Evolutionary conservation across 1,140 invertebrate genomes (phyloP).

Genomic region (Subanguina moxae): DNA sequence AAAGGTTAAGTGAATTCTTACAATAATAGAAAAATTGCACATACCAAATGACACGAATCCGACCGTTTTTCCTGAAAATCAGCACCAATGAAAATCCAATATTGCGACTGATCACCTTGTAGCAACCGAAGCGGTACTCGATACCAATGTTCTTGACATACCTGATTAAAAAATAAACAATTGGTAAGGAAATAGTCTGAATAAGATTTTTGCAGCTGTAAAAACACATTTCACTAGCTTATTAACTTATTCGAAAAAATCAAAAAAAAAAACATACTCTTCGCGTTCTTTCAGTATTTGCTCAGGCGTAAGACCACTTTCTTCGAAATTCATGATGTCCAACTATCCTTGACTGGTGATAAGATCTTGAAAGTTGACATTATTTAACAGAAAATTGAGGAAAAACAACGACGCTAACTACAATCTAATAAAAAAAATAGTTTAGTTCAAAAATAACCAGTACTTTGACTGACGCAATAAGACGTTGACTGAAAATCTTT

Average conservation of each 20-base stretch:
- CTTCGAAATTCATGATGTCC: not conserved
- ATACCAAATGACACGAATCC: not conserved
- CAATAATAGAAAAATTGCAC: not conserved
- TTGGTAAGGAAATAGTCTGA: too few species aligned
- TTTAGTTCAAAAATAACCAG: not conserved
- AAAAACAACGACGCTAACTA: not conserved
- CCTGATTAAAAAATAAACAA: too few species aligned
- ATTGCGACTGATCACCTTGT: not conserved
- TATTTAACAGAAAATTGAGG: not conserved
- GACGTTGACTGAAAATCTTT: not conserved
- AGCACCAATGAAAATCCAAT: not conserved
- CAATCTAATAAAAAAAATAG: not conserved
- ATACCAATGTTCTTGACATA: conserved; percentile 2
- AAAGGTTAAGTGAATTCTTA: not conserved
- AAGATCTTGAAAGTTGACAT: not conserved
- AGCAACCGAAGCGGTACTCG: not conserved
- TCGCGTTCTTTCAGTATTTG: not conserved
- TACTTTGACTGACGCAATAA: not conserved
- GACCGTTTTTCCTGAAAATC: not conserved
- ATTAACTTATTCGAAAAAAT: too few species aligned
- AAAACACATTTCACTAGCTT: too few species aligned
- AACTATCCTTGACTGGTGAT: not conserved
- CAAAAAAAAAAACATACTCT: not conserved
- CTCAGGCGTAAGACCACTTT: not conserved
- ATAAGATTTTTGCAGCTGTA: too few species aligned